Conservation (phyloP, 2,797 vertebrate species). For the Ispidina lecontei region DNA sequence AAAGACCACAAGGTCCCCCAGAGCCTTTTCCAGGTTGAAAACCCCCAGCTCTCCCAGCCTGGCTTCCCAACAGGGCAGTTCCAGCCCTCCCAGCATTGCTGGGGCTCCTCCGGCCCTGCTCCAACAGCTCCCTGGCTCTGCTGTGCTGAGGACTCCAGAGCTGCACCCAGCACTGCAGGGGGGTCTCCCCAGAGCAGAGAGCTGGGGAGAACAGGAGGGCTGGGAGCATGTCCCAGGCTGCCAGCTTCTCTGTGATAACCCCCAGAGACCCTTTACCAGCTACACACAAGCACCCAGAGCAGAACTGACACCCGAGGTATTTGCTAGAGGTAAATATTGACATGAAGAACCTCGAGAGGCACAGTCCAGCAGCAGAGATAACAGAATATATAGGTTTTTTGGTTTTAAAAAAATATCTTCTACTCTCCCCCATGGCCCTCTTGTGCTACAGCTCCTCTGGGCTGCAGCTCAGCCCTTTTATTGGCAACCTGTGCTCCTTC, state of each 20-base stretch:
- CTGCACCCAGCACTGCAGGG: too few species aligned
- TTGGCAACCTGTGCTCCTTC: background rate
- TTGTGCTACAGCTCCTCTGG: background rate
- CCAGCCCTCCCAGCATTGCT: too few species aligned
- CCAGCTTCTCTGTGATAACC: background rate
- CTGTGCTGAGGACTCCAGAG: too few species aligned
- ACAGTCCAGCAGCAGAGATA: background rate
- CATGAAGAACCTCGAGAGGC: background rate
- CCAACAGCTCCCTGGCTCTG: too few species aligned
- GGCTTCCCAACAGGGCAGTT: too few species aligned
- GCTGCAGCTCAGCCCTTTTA: background rate
- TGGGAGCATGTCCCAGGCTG: fast-evolving
- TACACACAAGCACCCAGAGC: background rate
- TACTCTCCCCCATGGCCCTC: too few species aligned
- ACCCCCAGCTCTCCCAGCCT: too few species aligned
- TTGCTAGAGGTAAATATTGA: background rate
- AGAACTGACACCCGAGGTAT: background rate
- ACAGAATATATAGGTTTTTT: too few species aligned
- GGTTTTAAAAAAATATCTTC: too few species aligned
- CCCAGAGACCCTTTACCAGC: background rate
- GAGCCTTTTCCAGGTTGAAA: background rate
- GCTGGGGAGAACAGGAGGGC: background rate
- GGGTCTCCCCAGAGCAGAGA: background rate
- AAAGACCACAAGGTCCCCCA: too few species aligned
- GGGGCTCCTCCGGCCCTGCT: too few species aligned